Percentiles rank a stretch among this genome's conserved stretches.
Conservation (phyloP, 2,888 invertebrate species). For the Diarsia dahlii region DNA sequence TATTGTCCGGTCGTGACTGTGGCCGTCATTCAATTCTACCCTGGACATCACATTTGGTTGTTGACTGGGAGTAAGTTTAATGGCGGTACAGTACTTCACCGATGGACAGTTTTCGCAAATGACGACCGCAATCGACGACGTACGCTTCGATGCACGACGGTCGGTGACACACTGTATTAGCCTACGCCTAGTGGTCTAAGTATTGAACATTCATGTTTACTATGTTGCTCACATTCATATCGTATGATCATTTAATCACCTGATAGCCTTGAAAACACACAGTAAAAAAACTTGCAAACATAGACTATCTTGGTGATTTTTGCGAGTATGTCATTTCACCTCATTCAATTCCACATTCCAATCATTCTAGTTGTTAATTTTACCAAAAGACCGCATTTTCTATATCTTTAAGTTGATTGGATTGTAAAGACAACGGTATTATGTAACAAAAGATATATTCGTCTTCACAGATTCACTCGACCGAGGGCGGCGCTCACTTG, state of each 20-base stretch:
- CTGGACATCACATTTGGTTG: background rate
- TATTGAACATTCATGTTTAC: background rate
- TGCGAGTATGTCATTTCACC: background rate
- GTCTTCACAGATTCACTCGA: slow-evolving; percentile 91
- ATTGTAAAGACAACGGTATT: background rate
- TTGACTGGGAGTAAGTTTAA: slow-evolving; percentile 1
- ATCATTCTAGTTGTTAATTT: background rate
- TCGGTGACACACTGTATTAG: background rate
- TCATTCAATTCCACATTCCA: background rate
- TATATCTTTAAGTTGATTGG: background rate
- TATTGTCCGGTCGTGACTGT: background rate
- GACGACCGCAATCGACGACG: background rate
- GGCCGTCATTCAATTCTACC: background rate
- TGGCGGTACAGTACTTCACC: background rate
- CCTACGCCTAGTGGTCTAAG: too few relatives aligned
- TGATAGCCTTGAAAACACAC: background rate
- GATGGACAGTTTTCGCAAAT: background rate
- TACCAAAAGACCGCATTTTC: background rate
- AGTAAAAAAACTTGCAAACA: background rate
- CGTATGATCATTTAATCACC: background rate
- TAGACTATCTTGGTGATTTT: background rate
- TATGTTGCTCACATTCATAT: background rate
- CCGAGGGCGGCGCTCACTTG: slow-evolving; percentile 92
- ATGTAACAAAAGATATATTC: background rate
- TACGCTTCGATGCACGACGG: background rate